A percentile compares a stretch with the other conserved stretches of the same genome.
phyloP scores from a whole-genome alignment of 64 coral and sea anemone genomes.

The Actinia tenebrosa region DNA sequence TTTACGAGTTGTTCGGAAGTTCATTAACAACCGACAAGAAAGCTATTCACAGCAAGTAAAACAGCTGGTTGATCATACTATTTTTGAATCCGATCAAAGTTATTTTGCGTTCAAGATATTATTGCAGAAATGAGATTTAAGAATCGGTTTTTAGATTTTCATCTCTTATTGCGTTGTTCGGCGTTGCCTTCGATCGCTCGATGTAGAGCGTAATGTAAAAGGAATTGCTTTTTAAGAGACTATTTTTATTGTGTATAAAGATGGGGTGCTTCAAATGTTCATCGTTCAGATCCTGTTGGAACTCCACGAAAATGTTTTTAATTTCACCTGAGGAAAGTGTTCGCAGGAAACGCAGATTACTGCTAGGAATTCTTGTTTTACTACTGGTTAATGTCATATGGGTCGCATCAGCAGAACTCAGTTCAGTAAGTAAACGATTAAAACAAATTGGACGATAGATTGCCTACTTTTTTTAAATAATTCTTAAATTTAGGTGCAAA shows the following conservation, averaged over 20 bases:
- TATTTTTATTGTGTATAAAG: background rate
- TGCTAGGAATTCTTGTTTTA: conserved; percentile 61
- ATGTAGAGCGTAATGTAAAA: background rate
- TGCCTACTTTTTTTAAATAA: background rate
- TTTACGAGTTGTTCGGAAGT: background rate
- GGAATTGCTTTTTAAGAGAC: background rate
- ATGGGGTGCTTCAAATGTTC: background rate
- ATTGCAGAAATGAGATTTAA: background rate
- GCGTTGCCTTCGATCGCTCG: background rate
- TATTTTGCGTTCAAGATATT: background rate
- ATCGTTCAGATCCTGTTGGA: conserved; percentile 5
- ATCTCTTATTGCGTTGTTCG: background rate
- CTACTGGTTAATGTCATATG: conserved; percentile 84
- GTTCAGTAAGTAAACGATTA: conserved; percentile 55
- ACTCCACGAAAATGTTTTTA: conserved; percentile 8
- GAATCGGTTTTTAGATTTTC: background rate
- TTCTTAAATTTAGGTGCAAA: background rate
- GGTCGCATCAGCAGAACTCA: conserved; percentile 85
- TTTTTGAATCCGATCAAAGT: background rate
- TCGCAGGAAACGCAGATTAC: conserved; percentile 42
- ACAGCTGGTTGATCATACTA: background rate
- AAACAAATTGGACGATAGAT: background rate
- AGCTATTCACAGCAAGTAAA: background rate
- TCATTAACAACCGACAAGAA: background rate
- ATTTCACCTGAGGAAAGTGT: conserved; percentile 41